phyloP scores from a whole-genome alignment of 2,888 invertebrate species.

The Folsomia manolachei region DNA sequence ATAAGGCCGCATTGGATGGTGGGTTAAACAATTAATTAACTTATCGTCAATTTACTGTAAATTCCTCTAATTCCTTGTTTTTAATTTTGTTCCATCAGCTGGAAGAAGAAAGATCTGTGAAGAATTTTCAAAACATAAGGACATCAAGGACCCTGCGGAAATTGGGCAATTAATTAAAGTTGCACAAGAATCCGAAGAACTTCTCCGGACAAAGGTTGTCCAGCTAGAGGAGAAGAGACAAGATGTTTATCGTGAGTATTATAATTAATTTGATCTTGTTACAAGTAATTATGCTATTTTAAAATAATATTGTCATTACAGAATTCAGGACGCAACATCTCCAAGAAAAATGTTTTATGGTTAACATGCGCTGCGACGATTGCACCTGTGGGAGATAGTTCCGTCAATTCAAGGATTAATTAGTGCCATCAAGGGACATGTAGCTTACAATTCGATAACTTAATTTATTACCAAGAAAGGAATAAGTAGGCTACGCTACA shows the following conservation, averaged over 20 bases:
- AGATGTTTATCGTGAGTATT: constrained; percentile 39
- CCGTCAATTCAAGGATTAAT: too few relatives aligned
- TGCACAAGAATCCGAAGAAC: constrained; percentile 44
- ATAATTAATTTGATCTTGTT: too few relatives aligned
- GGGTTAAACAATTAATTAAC: constrained; percentile 1
- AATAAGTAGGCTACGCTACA: too few relatives aligned
- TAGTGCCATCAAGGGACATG: too few relatives aligned
- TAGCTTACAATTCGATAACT: too few relatives aligned
- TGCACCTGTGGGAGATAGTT: constrained; percentile 41
- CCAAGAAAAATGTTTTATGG: constrained; percentile 37
- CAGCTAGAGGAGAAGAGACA: constrained; percentile 40
- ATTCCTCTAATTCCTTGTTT: background rate
- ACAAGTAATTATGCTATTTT: too few relatives aligned
- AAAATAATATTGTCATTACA: constrained; percentile 12
- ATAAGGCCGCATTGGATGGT: constrained; percentile 38
- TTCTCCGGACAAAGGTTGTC: constrained; percentile 44
- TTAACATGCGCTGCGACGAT: constrained; percentile 44
- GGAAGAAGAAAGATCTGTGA: constrained; percentile 72
- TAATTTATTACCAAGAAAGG: too few relatives aligned
- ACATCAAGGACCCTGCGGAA: constrained; percentile 61
- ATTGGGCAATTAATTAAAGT: constrained; percentile 56
- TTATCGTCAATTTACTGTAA: background rate
- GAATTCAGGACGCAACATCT: constrained; percentile 42
- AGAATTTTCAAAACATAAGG: constrained; percentile 68
- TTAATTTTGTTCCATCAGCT: constrained; percentile 55